A percentile compares a stretch with the other conserved stretches of the same genome.
Evolutionary conservation across 1,140 invertebrate genomes (phyloP).

Genomic region (Lasaia peninsularis): DNA sequence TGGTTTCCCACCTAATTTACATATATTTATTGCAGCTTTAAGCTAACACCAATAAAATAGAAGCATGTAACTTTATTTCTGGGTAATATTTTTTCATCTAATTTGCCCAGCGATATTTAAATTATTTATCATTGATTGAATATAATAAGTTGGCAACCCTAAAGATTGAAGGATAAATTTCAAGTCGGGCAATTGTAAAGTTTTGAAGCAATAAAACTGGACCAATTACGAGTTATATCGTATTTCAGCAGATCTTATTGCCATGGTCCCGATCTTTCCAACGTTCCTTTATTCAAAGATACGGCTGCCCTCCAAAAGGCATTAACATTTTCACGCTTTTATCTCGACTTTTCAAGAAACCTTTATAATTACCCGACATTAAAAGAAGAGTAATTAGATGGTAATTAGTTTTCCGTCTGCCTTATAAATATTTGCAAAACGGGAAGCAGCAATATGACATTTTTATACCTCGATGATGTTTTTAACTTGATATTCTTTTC

Average conservation of each 20-base stretch:
- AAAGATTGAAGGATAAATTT: neutral
- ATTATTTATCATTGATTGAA: too few species aligned
- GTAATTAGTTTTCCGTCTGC: neutral
- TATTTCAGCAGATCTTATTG: constrained; percentile 5
- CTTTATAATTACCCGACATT: neutral
- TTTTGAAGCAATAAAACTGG: constrained; percentile 4
- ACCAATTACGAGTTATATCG: constrained; percentile 10
- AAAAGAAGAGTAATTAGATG: neutral
- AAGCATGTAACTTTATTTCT: too few species aligned
- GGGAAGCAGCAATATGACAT: too few species aligned
- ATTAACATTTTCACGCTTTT: constrained; percentile 10
- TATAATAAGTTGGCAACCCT: too few species aligned
- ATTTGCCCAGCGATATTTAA: too few species aligned
- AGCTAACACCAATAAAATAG: too few species aligned
- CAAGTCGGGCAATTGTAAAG: constrained; percentile 5
- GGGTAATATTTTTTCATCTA: too few species aligned
- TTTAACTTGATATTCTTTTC: too few species aligned
- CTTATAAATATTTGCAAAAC: neutral
- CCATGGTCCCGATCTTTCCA: neutral
- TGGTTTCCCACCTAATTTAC: too few species aligned
- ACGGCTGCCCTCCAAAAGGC: neutral
- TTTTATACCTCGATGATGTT: too few species aligned
- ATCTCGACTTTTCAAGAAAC: constrained; percentile 5
- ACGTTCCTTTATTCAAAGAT: neutral
- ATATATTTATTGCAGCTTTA: too few species aligned